Evolutionary conservation across 2,113 vertebrate species (phyloP).

Genomic region (Thunnus maccoyii): DNA sequence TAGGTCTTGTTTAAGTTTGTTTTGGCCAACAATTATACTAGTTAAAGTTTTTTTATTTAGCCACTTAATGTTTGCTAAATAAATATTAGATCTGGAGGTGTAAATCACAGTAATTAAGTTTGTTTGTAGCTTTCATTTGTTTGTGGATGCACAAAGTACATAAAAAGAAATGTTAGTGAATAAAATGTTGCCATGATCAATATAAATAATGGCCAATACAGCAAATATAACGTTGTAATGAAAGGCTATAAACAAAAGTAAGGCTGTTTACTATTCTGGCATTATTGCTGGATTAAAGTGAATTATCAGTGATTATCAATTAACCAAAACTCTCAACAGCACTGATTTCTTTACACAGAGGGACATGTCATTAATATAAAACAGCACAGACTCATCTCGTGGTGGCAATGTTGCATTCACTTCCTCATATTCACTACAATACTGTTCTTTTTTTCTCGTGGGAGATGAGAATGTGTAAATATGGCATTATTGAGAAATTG

Average conservation of each 20-base stretch:
- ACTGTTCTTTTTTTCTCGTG: constrained; percentile 1
- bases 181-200: neutral
- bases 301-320: constrained; percentile 28
- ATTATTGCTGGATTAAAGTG: neutral
- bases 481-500: constrained; percentile 81
- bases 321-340: constrained; percentile 12
- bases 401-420: constrained; percentile 25
- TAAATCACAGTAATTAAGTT: neutral
- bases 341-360: neutral
- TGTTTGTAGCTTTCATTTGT: neutral
- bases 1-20: neutral
- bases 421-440: constrained; percentile 20
- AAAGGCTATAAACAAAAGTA: neutral
- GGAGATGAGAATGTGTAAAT: constrained; percentile 80
- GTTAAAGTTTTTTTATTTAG: neutral
- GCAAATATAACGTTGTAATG: neutral
- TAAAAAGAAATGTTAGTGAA: neutral
- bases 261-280: neutral
- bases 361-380: constrained; percentile 28
- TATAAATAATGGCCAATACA: neutral
- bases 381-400: constrained; percentile 17
- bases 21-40: neutral
- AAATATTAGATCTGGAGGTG: neutral
- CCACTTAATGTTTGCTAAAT: neutral
- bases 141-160: neutral